Conservation (phyloP, 2,888 invertebrate genomes). For the Dyspetes luteomarginatus region DNA sequence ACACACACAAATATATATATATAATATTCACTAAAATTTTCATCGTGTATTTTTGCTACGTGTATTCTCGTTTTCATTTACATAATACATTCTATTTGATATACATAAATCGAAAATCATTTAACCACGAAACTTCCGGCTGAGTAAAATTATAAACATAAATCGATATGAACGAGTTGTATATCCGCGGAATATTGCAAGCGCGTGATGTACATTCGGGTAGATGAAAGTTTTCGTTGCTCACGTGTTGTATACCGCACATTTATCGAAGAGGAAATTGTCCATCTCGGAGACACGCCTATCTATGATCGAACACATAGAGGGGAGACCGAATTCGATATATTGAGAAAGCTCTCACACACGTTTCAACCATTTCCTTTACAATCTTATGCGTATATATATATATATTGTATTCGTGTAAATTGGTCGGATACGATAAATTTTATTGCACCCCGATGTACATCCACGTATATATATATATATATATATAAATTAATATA, state of each 20-base stretch:
- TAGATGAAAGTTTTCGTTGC: not conserved
- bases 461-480: not conserved
- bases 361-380: not conserved
- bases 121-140: not conserved
- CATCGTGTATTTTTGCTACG: slow-evolving; percentile 12
- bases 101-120: too few species aligned
- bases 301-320: slow-evolving; percentile 14
- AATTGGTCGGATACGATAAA: slow-evolving; percentile 14
- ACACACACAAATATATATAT: too few species aligned
- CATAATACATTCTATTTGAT: too few species aligned
- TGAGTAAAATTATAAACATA: not conserved
- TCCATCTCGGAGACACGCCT: slow-evolving; percentile 32
- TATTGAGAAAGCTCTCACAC: slow-evolving; percentile 14
- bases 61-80: not conserved
- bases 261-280: slow-evolving; percentile 38
- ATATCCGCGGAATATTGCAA: not conserved
- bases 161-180: not conserved
- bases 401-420: not conserved
- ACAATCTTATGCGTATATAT: not conserved
- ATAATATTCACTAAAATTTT: not conserved
- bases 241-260: not conserved
- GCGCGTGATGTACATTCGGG: not conserved
- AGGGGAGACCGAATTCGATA: slow-evolving; percentile 18
- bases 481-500: not conserved
- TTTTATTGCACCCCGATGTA: slow-evolving; percentile 9